Base-by-base conservation (phyloP, 2,888 invertebrate genomes). In the Tetropium fuscum region DNA sequence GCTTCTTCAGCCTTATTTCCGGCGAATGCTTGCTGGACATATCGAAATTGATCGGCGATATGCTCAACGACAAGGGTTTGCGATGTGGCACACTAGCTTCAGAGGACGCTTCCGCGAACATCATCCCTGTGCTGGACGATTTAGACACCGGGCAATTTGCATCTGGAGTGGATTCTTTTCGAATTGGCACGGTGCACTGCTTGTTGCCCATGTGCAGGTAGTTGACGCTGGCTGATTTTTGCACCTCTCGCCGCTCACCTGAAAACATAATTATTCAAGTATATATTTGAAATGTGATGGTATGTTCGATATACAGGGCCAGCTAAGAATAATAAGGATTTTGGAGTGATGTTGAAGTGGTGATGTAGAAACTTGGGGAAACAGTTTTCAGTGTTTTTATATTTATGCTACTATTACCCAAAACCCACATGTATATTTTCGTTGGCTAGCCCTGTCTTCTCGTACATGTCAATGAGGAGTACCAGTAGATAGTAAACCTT, bases 211-310 rank as follows among this genome's bases (percentile, higher is more conserved):
- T 58, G 27, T 70, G 66, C 10, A 83, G 66, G 34, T 76, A 70
- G 2, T 78, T 77, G 20, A 76, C 86, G 70, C 90, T 90, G 5
- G 87, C 88, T 16, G 89, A 89, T 78, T 90, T 90, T 68, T 87
- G 86, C 1, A 89, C 87, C 81, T 87, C 85, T 68, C 83, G 82
- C 68, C 83, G 81, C 66, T 83, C 84, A 11, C 73, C 68, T 58
- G 73, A 19, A 60, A 25, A 20, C 19, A 48, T 19, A 45, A 43
- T n/a, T n/a, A n/a, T n/a, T n/a, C n/a, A n/a, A n/a, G n/a, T n/a
- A n/a, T n/a, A n/a, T n/a, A n/a, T n/a, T n/a, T n/a, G n/a, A n/a
- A n/a, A n/a, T n/a, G n/a, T n/a, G n/a, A n/a, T n/a, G n/a, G n/a
- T n/a, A n/a, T n/a, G n/a, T n/a, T n/a, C n/a, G n/a, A n/a, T n/a